phyloP scores from a whole-genome alignment of 2,888 invertebrate genomes.

The Trisateles emortualis region DNA sequence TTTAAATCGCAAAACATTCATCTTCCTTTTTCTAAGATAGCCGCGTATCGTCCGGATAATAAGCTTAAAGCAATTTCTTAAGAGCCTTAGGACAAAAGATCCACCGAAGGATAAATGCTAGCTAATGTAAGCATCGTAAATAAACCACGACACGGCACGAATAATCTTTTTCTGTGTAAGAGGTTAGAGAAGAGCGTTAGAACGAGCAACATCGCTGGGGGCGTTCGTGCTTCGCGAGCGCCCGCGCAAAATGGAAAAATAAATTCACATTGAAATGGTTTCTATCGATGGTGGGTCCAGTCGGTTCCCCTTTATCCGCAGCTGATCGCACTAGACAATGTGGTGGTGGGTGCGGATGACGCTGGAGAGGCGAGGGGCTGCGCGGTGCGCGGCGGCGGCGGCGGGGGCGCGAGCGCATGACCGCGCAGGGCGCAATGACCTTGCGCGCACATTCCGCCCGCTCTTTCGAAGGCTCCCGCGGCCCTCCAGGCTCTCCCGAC shows the following conservation, averaged over 20 bases:
- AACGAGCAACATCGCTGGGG: conserved; percentile 73
- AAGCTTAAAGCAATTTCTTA: conserved; percentile 36
- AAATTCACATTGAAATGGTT: conserved; percentile 80
- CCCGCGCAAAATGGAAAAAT: conserved; percentile 72
- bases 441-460: conserved; percentile 83
- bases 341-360: conserved; percentile 65
- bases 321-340: conserved; percentile 83
- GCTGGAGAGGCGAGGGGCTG: conserved; percentile 45
- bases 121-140: conserved; percentile 72
- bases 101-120: conserved; percentile 64
- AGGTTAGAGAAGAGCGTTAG: conserved; percentile 78
- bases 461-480: conserved; percentile 75
- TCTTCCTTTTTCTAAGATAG: conserved; percentile 23
- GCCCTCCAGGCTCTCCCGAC: conserved; percentile 67
- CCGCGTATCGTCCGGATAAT: conserved; percentile 32
- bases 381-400: conserved; percentile 52
- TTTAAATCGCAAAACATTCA: conserved; percentile 10
- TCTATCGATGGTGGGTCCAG: conserved; percentile 74
- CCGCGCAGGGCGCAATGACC: conserved; percentile 87
- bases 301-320: conserved; percentile 81
- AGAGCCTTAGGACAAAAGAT: conserved; percentile 56
- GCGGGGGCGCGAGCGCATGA: conserved; percentile 78
- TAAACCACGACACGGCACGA: conserved; percentile 65
- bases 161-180: conserved; percentile 66
- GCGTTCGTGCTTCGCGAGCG: conserved; percentile 69